Conservation (phyloP, 2,888 invertebrate genomes). For the Mimumesa dahlbomi region DNA sequence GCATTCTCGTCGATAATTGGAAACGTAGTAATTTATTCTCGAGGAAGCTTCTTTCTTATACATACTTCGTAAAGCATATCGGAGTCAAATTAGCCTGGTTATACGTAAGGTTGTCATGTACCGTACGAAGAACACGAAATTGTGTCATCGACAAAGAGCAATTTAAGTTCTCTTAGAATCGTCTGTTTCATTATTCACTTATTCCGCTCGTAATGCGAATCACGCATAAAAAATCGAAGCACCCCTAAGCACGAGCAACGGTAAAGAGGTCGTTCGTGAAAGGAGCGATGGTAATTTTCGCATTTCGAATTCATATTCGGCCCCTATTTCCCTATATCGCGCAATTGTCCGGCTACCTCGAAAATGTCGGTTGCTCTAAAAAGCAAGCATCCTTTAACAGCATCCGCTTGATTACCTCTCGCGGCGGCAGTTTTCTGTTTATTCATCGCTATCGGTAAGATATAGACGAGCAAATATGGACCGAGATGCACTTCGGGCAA, state of each 20-base stretch:
- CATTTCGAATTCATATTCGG: neutral
- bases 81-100: conserved; percentile 6
- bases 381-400: too few relatives aligned
- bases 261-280: neutral
- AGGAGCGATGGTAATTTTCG: conserved; percentile 2
- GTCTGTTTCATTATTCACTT: conserved; percentile 40
- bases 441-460: too few relatives aligned
- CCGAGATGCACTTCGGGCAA: too few relatives aligned
- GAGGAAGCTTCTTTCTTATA: neutral
- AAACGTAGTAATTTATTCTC: neutral
- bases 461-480: too few relatives aligned
- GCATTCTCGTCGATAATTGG: neutral
- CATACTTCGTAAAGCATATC: neutral
- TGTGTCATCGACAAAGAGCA: conserved; percentile 15
- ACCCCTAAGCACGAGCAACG: neutral
- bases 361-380: too few relatives aligned
- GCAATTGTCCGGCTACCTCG: too few relatives aligned
- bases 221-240: conserved; percentile 26
- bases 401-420: too few relatives aligned
- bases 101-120: conserved; percentile 11
- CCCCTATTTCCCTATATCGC: neutral
- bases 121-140: conserved; percentile 17
- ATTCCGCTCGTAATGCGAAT: conserved; percentile 9
- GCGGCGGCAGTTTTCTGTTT: too few relatives aligned
- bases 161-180: conserved; percentile 31